Evolutionary conservation across 1,140 invertebrate species (phyloP), one percentile per base, ranked within the genome.

Genomic region (Heliconius nattereri): DNA sequence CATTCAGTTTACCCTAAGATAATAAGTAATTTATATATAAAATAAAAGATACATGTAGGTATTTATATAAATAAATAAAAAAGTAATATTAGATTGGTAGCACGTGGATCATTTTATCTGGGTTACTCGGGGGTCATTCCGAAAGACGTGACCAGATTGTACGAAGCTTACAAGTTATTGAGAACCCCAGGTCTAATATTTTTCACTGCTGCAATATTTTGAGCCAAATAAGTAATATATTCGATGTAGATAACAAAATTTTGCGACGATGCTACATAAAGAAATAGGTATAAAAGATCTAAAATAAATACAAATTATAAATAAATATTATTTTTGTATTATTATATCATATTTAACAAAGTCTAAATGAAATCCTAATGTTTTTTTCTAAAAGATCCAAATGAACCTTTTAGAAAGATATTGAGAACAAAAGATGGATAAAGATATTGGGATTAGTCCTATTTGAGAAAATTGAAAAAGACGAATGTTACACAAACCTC

Each of bases 361-460:
- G 3, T 16, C 23, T 11, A 29, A 66, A 66, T 29, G 3, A 66
- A 9, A 6, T 11, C 2, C 60, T 9, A 16, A 45, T 45, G 0
- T 45, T 45, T 40, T 45, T 16, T 16, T 13, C 23, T 3, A 66
- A 66, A 66, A 26, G 3, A 6, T 16, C 40, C 40, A 45, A 66
- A 29, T 66, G 26, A 29, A 29, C 60, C 9, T 66, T 66, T 29
- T 66, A 6, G 13, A 66, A 29, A 26, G 2, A 66, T 29, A 86
- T 85, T 85, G 85, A 81, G 80, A 78, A 88, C 83, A 89, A 91
- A 90, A 90, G 85, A 83, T 86, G 49, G 19, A 20, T 52, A 52
- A 52, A 52, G 87, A 90, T 91, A 90, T 91, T 88, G 85, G 86
- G 84, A 90, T 88, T 84, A 70, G 79, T 79, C 75, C 84, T 87